Base-by-base conservation (phyloP, 2,888 invertebrate species). In the Tribolium freemani region DNA sequence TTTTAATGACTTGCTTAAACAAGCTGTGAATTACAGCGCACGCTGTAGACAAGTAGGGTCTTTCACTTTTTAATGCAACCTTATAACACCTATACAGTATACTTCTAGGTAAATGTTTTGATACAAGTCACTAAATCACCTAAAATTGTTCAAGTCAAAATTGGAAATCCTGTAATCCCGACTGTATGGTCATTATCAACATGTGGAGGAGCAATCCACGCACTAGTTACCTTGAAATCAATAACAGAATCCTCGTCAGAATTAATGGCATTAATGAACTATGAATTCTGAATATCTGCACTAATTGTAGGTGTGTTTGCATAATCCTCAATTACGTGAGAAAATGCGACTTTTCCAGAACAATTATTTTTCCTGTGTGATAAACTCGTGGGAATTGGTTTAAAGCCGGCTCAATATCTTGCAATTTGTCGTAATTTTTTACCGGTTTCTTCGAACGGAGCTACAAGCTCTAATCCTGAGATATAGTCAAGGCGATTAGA, bases 1-100 rank as follows among this genome's bases (percentile, higher is more conserved):
- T 26, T 57, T 68, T 68, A 68, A 68, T 68, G 68, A 68, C 68
- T 68, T 51, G 26, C 57, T 58, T 68, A 57, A 68, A 68, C 68
- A 56, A 67, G 31, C 57, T 50, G 50, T 68, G 68, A 58, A 50
- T 68, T 68, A 68, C 38, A 2, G 16, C 16, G 2, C 16, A 16
- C 16, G 16, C 16, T 2, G 16, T 2, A 2, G 16, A 16, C 16
- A 16, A 16, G 2, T n/a, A n/a, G n/a, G n/a, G n/a, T n/a, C n/a
- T n/a, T 16, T 16, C 2, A 16, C 16, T 16, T 16, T 16, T 16
- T 16, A 16, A 16, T n/a, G n/a, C n/a, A n/a, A n/a, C n/a, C n/a
- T 16, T 16, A 16, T 2, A 16, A 16, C 2, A 16, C 16, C 16
- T 16, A 16, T n/a, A n/a, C n/a, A n/a, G n/a, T n/a, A n/a, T 1